A percentile compares a stretch with the other conserved stretches of the same genome.
Conservation (phyloP, 2,888 invertebrate species). For the Graphium colonna region DNA sequence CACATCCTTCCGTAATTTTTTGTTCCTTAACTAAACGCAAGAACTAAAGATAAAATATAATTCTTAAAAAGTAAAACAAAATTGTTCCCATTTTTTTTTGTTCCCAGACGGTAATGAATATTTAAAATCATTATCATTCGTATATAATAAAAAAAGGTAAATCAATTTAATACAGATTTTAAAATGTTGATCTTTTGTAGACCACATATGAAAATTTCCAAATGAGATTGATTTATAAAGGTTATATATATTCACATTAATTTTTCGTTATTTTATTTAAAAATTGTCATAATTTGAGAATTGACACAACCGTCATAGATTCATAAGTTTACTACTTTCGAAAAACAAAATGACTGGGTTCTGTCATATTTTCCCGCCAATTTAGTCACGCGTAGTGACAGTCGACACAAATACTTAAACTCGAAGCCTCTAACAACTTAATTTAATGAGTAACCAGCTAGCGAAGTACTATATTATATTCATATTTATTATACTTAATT, state of each 20-base stretch:
- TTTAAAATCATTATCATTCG: no score
- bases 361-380: not conserved
- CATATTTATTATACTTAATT: slow-evolving; percentile 22
- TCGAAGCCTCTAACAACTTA: slow-evolving; percentile 28
- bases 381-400: not conserved
- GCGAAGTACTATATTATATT: slow-evolving; percentile 34
- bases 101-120: slow-evolving; percentile 3
- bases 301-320: no score
- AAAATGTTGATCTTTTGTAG: no score
- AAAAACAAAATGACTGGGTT: not conserved
- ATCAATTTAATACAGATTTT: no score
- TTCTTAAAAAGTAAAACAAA: slow-evolving; percentile 33
- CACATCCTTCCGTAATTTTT: slow-evolving; percentile 69
- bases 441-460: slow-evolving; percentile 31
- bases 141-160: no score
- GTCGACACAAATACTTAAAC: slow-evolving; percentile 7
- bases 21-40: slow-evolving; percentile 44
- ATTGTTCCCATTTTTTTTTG: slow-evolving; percentile 42
- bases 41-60: slow-evolving; percentile 32
- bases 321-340: no score
- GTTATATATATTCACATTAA: no score
- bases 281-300: no score
- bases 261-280: no score
- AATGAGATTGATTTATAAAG: no score
- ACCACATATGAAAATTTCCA: no score